These are phyloP conservation scores for Drosophila dunni DNA, from an alignment of 1,140 invertebrate species.

Conservation along the genomic window DNA sequence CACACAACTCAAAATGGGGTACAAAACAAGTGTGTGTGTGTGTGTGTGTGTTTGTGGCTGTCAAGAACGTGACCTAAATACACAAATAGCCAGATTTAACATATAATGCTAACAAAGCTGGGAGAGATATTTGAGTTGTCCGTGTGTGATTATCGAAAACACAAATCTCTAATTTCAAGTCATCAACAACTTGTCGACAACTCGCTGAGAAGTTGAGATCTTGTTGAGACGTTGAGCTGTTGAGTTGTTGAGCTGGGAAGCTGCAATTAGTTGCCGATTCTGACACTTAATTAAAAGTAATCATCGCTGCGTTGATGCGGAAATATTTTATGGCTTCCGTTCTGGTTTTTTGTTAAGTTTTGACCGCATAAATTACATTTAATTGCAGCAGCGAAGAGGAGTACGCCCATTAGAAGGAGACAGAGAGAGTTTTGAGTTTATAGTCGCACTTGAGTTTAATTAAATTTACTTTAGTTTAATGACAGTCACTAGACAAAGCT, in stretches of 20 bases:
- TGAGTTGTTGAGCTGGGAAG: slow-evolving; percentile 5
- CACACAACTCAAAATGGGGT: slow-evolving; percentile 58
- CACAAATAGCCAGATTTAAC: slow-evolving; percentile 61
- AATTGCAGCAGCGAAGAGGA: slow-evolving; percentile 38
- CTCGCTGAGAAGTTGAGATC: slow-evolving; percentile 8
- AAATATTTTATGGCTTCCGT: slow-evolving; percentile 75
- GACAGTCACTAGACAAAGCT: slow-evolving; percentile 9
- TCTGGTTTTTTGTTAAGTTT: slow-evolving; percentile 41
- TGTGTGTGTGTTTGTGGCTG: slow-evolving; percentile 13
- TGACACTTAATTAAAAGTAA: slow-evolving; percentile 65
- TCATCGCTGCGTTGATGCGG: slow-evolving; percentile 46
- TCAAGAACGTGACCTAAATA: slow-evolving; percentile 79
- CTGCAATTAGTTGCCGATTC: slow-evolving; percentile 55
- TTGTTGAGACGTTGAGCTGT: background rate
- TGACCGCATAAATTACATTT: slow-evolving; percentile 51
- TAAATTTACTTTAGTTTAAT: slow-evolving; percentile 24
- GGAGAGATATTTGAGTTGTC: slow-evolving; percentile 25
- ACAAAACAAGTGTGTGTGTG: slow-evolving; percentile 47
- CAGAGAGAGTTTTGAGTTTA: slow-evolving; percentile 20
- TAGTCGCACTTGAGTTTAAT: slow-evolving; percentile 51
- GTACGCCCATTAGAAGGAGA: slow-evolving; percentile 28
- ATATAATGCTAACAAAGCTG: slow-evolving; percentile 39
- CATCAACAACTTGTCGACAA: slow-evolving; percentile 14
- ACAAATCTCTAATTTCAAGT: slow-evolving; percentile 26
- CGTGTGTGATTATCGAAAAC: slow-evolving; percentile 31